These are phyloP conservation scores for Andricus grossulariae DNA, from an alignment of 1,140 invertebrate species.

Conservation along the genomic window DNA sequence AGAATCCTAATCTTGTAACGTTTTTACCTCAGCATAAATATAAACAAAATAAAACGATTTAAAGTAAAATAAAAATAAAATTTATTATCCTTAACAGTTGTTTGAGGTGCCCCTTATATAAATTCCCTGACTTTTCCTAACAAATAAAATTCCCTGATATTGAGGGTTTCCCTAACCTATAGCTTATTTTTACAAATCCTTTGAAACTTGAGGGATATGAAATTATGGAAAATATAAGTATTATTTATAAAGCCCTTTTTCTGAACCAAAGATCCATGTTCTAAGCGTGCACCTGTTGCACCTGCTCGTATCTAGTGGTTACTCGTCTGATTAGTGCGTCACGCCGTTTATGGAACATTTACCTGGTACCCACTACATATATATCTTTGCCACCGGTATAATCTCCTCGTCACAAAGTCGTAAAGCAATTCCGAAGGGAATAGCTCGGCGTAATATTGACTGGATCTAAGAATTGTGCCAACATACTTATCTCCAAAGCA, in stretches of 20 bases:
- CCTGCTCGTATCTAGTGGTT: not conserved
- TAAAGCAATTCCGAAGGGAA: slow-evolving; percentile 15
- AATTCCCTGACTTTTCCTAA: no score
- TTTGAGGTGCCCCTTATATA: no score
- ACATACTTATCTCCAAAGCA: slow-evolving; percentile 21
- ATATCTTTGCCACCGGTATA: not conserved
- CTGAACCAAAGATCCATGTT: not conserved
- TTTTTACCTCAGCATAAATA: no score
- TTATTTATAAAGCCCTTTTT: not conserved
- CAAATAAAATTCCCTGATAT: no score
- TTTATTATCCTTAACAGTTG: no score
- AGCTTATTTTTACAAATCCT: not conserved
- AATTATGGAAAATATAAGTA: not conserved
- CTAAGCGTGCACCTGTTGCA: slow-evolving; percentile 3
- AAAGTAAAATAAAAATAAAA: no score
- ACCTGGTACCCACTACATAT: not conserved
- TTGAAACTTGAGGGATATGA: not conserved
- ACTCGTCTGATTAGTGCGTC: slow-evolving; percentile 15
- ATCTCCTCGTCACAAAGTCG: slow-evolving; percentile 9
- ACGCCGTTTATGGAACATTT: slow-evolving; percentile 7
- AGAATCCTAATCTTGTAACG: no score
- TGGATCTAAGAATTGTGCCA: slow-evolving; percentile 26
- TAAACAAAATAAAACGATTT: no score
- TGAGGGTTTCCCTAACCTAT: no score
- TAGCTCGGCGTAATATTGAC: slow-evolving; percentile 9